phyloP scores from a whole-genome alignment of 2,797 vertebrate species.

The Rhabdomys pumilio region DNA sequence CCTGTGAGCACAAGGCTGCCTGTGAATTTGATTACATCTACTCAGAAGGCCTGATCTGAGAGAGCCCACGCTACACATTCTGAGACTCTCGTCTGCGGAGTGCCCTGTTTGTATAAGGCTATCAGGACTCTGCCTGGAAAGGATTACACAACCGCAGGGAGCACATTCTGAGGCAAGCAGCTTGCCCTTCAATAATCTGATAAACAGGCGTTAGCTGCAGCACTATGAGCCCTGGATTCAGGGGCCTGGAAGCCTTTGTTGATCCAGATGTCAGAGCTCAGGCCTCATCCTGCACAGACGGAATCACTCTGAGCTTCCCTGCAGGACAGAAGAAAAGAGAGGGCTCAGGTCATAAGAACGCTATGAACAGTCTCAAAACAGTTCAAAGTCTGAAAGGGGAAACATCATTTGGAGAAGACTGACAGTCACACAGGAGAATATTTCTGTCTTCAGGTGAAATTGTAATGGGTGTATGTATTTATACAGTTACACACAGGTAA shows the following conservation, averaged over 20 bases:
- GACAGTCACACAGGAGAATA: background rate
- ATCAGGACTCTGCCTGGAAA: background rate
- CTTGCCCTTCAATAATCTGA: constrained; percentile 71
- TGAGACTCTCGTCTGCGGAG: background rate
- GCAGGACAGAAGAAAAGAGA: background rate
- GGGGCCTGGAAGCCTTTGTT: background rate
- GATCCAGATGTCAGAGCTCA: constrained; percentile 31
- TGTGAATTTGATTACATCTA: background rate
- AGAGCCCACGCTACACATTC: background rate
- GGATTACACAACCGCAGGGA: background rate
- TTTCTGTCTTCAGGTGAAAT: background rate
- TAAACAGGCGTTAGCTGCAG: constrained; percentile 62
- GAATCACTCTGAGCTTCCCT: constrained; percentile 13
- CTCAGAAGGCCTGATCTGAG: background rate
- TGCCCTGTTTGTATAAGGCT: background rate
- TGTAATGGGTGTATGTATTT: background rate
- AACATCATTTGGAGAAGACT: background rate
- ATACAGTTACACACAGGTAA: fast-evolving
- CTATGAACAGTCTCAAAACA: background rate
- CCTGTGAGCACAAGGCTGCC: background rate
- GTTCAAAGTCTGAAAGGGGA: constrained; percentile 32
- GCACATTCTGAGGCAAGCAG: constrained; percentile 31
- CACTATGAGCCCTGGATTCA: background rate
- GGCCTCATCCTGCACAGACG: background rate
- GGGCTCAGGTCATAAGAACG: background rate